Evolutionary conservation across 2,888 invertebrate species (phyloP).

Genomic region (Falcaria lacertinaria): DNA sequence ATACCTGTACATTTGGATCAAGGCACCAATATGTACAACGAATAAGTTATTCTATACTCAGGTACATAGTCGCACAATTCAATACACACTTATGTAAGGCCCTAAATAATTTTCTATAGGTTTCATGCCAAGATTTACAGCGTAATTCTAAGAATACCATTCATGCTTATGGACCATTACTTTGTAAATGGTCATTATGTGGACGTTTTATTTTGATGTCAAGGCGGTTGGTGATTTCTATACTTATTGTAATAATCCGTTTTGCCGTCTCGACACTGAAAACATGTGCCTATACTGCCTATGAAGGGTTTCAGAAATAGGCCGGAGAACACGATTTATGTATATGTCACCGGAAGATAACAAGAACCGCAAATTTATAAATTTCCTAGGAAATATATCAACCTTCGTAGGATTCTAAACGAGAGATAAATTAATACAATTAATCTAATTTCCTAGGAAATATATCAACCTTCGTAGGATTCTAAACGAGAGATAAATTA

Average conservation of each 20-base stretch:
- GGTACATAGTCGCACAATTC: conserved; percentile 8
- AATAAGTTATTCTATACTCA: conserved; percentile 3
- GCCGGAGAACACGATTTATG: too few relatives aligned
- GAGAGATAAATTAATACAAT: too few relatives aligned
- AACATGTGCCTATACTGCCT: conserved; percentile 3
- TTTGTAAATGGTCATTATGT: conserved; percentile 7
- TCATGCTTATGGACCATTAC: neutral
- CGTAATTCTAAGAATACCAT: neutral
- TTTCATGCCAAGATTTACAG: neutral
- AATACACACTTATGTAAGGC: neutral
- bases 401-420: too few relatives aligned
- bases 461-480: too few relatives aligned
- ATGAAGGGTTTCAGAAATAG: too few relatives aligned
- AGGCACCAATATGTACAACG: conserved; percentile 29
- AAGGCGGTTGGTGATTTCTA: conserved; percentile 8
- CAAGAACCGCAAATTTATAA: too few relatives aligned
- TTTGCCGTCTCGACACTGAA: neutral
- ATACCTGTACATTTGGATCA: conserved; percentile 32
- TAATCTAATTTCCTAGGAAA: too few relatives aligned
- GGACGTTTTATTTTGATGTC: conserved; percentile 14
- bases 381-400: too few relatives aligned
- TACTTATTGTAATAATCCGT: neutral
- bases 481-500: too few relatives aligned
- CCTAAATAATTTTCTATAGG: neutral
- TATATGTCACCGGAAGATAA: too few relatives aligned